A percentile compares a stretch with the other conserved stretches of the same genome.
Evolutionary conservation across 2,888 invertebrate species (phyloP).

Genomic region (Rhagophthalmus giganteus): DNA sequence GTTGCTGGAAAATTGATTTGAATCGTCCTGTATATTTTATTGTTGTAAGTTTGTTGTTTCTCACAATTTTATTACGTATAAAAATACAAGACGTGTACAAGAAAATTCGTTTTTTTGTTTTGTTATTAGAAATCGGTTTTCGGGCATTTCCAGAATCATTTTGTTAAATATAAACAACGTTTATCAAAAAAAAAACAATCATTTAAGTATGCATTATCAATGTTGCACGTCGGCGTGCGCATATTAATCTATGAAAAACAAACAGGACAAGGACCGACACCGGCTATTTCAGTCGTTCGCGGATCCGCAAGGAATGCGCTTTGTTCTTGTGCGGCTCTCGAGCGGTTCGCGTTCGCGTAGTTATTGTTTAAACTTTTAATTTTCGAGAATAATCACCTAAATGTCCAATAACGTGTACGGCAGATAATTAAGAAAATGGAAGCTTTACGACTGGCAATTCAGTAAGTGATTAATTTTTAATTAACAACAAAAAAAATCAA

Average conservation of each 20-base stretch:
- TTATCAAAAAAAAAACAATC: neutral
- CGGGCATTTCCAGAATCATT: no score
- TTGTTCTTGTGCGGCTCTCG: slow-evolving; percentile 10
- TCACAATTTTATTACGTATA: no score
- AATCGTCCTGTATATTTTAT: no score
- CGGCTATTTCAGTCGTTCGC: slow-evolving; percentile 12
- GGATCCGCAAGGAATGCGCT: slow-evolving; percentile 14
- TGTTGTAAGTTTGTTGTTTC: no score
- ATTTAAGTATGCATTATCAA: neutral
- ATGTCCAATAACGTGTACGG: no score
- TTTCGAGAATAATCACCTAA: neutral
- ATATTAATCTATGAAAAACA: neutral
- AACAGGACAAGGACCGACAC: slow-evolving; percentile 11
- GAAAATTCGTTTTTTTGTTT: no score
- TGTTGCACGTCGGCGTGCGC: slow-evolving; percentile 13
- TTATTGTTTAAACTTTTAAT: neutral
- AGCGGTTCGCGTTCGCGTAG: neutral
- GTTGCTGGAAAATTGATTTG: no score
- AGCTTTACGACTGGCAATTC: slow-evolving; percentile 14
- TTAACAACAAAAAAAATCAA: neutral
- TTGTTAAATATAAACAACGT: no score
- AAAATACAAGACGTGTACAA: no score
- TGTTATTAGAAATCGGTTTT: no score
- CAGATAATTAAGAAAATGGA: slow-evolving; percentile 9
- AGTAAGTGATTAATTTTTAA: slow-evolving; percentile 10